These are phyloP conservation scores for Sarcophaga bullata DNA, from an alignment of 1,140 invertebrate genomes.

Conservation along the genomic window DNA sequence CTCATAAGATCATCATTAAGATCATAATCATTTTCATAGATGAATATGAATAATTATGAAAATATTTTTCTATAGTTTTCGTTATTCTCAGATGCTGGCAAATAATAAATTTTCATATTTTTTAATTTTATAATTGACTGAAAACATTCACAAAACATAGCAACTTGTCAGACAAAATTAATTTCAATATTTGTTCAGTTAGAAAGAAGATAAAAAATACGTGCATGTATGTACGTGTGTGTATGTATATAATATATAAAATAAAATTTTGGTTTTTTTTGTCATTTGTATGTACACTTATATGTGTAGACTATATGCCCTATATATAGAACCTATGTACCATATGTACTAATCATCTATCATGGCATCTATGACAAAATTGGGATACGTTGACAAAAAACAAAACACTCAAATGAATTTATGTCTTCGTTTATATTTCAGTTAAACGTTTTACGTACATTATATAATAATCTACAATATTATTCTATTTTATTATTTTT, in stretches of 20 bases:
- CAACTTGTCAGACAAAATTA: conserved; percentile 21
- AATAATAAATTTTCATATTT: not conserved
- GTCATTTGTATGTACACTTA: not conserved
- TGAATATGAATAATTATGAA: no score
- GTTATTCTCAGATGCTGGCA: no score
- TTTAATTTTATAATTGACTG: conserved; percentile 9
- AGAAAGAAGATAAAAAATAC: not conserved
- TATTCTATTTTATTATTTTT: no score
- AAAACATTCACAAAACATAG: conserved; percentile 19
- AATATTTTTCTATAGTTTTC: no score
- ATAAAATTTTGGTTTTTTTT: no score
- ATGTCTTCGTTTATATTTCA: not conserved
- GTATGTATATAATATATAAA: not conserved
- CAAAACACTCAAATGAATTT: not conserved
- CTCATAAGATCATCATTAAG: no score
- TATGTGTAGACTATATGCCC: not conserved
- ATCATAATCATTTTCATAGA: no score
- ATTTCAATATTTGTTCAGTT: not conserved
- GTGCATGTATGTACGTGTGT: not conserved
- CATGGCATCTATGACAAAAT: conserved; percentile 3
- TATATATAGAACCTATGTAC: not conserved
- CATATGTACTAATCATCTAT: not conserved
- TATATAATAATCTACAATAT: no score
- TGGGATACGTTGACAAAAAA: not conserved
- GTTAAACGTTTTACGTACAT: not conserved